A percentile compares a stretch with the other conserved stretches of the same genome.
These are phyloP conservation scores for Cyphomyrus plagiostoma DNA, from an alignment of 2,113 vertebrate genomes.

Conservation along the genomic window DNA sequence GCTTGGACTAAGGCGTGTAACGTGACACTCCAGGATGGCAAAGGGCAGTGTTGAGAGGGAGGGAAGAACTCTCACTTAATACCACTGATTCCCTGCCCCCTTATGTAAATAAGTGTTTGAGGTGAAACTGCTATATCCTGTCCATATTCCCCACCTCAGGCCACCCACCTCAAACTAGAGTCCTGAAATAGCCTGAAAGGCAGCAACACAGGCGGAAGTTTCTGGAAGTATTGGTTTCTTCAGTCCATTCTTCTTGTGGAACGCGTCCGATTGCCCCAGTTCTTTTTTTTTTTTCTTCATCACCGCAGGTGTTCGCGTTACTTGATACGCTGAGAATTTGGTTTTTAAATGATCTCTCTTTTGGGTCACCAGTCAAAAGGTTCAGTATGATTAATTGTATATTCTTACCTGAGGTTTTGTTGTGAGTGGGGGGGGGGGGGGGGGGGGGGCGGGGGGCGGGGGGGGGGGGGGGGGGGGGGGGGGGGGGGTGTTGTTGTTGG, in stretches of 20 bases:
- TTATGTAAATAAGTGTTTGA: slow-evolving; percentile 41
- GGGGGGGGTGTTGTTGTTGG: too few species aligned
- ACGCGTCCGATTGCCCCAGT: neutral
- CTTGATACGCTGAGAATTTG: slow-evolving; percentile 16
- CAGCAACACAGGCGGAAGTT: slow-evolving; percentile 34
- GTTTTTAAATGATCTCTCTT: slow-evolving; percentile 2
- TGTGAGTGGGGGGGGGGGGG: too few species aligned
- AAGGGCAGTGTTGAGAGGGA: neutral
- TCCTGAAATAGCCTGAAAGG: slow-evolving; percentile 38
- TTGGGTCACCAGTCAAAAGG: neutral
- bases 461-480: too few species aligned
- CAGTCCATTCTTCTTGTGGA: neutral
- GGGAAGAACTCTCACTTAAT: neutral
- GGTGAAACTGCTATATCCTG: slow-evolving; percentile 43
- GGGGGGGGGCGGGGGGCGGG: too few species aligned
- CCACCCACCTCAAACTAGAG: slow-evolving; percentile 23
- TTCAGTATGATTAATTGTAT: neutral
- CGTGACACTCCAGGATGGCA: neutral
- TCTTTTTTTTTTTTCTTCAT: neutral
- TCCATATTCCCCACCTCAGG: neutral
- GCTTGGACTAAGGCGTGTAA: neutral
- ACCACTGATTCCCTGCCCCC: slow-evolving; percentile 12
- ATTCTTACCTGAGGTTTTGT: neutral
- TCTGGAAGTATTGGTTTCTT: slow-evolving; percentile 18
- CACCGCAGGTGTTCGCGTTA: slow-evolving; percentile 2